Percentiles rank a stretch among this genome's conserved stretches.
phyloP scores from a whole-genome alignment of 1,140 invertebrate genomes.

The Paracyclopina nana region DNA sequence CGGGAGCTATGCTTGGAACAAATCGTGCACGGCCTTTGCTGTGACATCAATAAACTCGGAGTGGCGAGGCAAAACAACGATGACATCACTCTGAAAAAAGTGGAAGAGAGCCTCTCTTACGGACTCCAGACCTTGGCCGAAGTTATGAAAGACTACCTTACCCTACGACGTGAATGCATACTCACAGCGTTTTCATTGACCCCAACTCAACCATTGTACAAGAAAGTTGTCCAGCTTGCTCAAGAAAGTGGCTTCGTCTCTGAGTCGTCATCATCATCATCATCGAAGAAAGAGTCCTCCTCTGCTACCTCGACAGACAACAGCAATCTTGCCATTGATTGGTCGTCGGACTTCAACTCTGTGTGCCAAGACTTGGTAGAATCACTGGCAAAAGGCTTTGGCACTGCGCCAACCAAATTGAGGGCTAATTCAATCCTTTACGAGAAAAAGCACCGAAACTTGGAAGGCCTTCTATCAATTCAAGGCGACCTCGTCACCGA shows the following conservation, averaged over 20 bases:
- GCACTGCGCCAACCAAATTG: background rate
- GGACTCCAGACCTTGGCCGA: background rate
- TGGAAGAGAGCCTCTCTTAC: background rate
- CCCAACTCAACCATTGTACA: background rate
- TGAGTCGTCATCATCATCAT: background rate
- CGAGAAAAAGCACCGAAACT: background rate
- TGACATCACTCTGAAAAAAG: background rate
- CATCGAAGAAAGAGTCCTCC: background rate
- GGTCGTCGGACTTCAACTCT: background rate
- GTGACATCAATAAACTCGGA: too few species aligned
- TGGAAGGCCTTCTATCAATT: constrained; percentile 12
- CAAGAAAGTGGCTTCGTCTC: background rate
- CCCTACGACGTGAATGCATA: background rate
- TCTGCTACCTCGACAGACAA: background rate
- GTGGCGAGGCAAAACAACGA: too few species aligned
- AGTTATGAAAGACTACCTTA: background rate
- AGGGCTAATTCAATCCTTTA: background rate
- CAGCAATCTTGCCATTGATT: background rate
- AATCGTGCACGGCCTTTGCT: too few species aligned
- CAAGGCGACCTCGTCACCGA: constrained; percentile 8
- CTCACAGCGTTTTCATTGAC: constrained; percentile 2
- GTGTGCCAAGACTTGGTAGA: background rate
- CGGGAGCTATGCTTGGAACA: too few species aligned
- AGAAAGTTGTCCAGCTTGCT: background rate
- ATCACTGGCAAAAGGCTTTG: background rate